phyloP scores from a whole-genome alignment of 2,888 invertebrate species.

The Orchesellides sinensis region DNA sequence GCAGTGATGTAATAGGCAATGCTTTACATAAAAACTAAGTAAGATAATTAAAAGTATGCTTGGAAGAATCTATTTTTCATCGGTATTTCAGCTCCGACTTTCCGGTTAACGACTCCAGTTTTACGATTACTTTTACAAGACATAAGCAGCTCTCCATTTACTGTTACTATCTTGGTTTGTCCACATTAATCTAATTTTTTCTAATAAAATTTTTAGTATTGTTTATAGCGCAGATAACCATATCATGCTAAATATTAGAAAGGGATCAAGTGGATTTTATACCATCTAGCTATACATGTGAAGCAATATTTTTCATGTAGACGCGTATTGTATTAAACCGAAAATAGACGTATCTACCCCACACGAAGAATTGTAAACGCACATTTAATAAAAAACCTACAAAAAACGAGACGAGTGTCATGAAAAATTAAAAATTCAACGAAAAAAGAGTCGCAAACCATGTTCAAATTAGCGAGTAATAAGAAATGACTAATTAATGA shows the following conservation, averaged over 20 bases:
- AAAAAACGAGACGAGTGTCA: constrained; percentile 35
- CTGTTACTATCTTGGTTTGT: no score
- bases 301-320: not conserved
- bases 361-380: constrained; percentile 17
- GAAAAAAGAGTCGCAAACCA: constrained; percentile 64
- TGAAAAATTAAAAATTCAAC: constrained; percentile 63
- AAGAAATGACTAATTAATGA: constrained; percentile 63
- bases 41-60: no score
- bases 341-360: constrained; percentile 5
- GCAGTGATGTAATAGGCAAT: no score
- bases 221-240: no score
- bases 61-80: no score
- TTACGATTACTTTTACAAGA: no score
- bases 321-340: not conserved
- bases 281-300: not conserved
- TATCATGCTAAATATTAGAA: not conserved
- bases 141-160: no score
- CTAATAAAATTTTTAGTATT: no score
- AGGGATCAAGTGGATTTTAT: not conserved
- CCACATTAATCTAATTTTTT: no score
- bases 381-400: not conserved
- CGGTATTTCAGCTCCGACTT: no score
- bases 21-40: no score
- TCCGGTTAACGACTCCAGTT: no score
- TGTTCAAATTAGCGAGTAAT: constrained; percentile 65